Percentiles rank a stretch among this genome's conserved stretches.
Evolutionary conservation across 2,113 vertebrate genomes (phyloP).

Genomic region (Illadopsis cleaveri): DNA sequence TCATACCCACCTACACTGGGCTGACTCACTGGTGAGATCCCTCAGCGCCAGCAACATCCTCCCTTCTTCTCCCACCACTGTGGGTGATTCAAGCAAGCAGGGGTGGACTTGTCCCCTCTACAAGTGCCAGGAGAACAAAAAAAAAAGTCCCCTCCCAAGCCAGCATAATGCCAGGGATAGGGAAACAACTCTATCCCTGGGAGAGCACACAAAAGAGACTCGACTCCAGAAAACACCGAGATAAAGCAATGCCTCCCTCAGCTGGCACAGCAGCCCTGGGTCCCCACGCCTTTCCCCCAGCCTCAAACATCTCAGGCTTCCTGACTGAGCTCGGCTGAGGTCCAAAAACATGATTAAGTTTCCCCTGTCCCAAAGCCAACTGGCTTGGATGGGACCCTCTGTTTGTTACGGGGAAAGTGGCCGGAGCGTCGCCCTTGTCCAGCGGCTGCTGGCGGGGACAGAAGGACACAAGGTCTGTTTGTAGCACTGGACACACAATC

Average conservation of each 20-base stretch:
- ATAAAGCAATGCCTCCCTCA: not conserved
- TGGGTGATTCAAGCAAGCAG: constrained; percentile 8
- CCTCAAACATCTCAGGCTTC: constrained; percentile 42
- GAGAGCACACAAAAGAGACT: not conserved
- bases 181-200: constrained; percentile 8
- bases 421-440: not conserved
- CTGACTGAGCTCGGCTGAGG: constrained; percentile 52
- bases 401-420: not conserved
- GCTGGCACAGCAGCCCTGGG: not conserved
- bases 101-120: not conserved
- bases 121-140: not conserved
- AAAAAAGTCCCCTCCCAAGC: not conserved
- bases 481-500: constrained; percentile 3
- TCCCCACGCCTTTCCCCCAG: not conserved
- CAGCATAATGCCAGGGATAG: not conserved
- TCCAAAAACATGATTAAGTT: constrained; percentile 51
- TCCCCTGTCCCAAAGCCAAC: constrained; percentile 55
- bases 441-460: not conserved
- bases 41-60: not conserved
- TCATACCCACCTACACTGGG: not conserved
- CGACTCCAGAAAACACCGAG: not conserved
- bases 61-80: accelerated
- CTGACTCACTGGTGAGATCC: constrained; percentile 17
- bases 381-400: constrained; percentile 40
- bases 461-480: constrained; percentile 16